A percentile compares a stretch with the other conserved stretches of the same genome.
These are phyloP conservation scores for Percopsis transmontana DNA, from an alignment of 2,113 vertebrate species.

Conservation along the genomic window DNA sequence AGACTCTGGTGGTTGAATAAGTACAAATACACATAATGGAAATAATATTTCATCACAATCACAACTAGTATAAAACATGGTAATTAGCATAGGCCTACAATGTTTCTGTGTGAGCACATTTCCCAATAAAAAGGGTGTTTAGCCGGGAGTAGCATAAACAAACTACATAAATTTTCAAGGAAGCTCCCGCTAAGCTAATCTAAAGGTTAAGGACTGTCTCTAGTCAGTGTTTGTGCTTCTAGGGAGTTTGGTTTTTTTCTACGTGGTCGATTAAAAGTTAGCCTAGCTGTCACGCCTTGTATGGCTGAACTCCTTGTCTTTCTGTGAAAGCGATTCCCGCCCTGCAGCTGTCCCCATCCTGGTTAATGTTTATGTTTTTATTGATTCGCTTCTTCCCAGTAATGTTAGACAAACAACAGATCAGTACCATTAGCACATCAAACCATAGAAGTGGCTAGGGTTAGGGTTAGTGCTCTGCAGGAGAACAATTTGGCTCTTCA, in stretches of 20 bases:
- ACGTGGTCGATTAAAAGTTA: slow-evolving; percentile 3
- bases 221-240: slow-evolving; percentile 20
- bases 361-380: slow-evolving; percentile 66
- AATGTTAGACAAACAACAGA: slow-evolving; percentile 66
- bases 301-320: slow-evolving; percentile 36
- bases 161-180: slow-evolving; percentile 1
- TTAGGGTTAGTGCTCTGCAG: slow-evolving; percentile 9
- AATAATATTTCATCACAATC: slow-evolving; percentile 1
- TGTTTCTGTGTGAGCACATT: no score
- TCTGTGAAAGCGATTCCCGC: slow-evolving; percentile 49
- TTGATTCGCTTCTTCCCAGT: slow-evolving; percentile 54
- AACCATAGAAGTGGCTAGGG: slow-evolving; percentile 26
- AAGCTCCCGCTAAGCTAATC: slow-evolving; percentile 16
- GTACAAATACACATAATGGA: slow-evolving; percentile 26
- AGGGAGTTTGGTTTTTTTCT: slow-evolving; percentile 4
- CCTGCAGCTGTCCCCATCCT: slow-evolving; percentile 30
- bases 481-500: slow-evolving; percentile 47
- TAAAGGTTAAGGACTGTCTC: slow-evolving; percentile 27
- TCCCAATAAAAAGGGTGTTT: not conserved
- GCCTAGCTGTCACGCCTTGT: slow-evolving; percentile 25
- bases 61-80: not conserved
- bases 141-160: not conserved
- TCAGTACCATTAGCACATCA: slow-evolving; percentile 49
- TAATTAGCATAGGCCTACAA: not conserved
- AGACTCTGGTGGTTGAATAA: slow-evolving; percentile 4